These are phyloP conservation scores for Calcarius lapponicus DNA, from an alignment of 2,797 vertebrate species.

Conservation along the genomic window DNA sequence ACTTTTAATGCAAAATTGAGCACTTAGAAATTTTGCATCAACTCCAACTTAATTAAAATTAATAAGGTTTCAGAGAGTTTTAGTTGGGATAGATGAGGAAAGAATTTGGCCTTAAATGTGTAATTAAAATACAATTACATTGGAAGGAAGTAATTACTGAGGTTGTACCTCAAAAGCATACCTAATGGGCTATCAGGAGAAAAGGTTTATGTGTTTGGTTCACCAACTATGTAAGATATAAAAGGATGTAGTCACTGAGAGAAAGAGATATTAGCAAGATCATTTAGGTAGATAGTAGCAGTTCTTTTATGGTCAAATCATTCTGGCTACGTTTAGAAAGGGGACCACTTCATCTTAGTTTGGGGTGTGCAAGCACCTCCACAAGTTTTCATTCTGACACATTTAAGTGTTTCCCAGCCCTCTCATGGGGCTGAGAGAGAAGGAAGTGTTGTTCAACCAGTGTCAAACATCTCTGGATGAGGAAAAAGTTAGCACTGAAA, in stretches of 20 bases:
- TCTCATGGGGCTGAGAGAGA: rapidly evolving
- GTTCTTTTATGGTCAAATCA: not conserved
- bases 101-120: constrained; percentile 54
- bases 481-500: not conserved
- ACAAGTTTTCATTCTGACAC: not conserved
- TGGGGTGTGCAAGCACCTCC: not conserved
- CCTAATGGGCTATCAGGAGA: constrained; percentile 39
- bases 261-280: constrained; percentile 1
- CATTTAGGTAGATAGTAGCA: not conserved
- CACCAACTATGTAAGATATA: not conserved
- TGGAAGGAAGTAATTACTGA: constrained; percentile 56
- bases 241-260: constrained; percentile 1
- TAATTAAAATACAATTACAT: constrained; percentile 68
- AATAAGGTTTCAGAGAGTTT: constrained; percentile 51
- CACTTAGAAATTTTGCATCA: constrained; percentile 38
- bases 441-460: not conserved
- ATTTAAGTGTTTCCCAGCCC: not conserved
- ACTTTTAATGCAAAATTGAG: constrained; percentile 42
- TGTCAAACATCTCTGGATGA: not conserved
- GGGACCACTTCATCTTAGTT: not conserved
- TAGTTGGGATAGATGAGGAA: constrained; percentile 43
- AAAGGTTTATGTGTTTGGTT: constrained; percentile 29
- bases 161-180: constrained; percentile 60
- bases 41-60: constrained; percentile 54
- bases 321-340: not conserved